Conservation (phyloP, 2,888 invertebrate species). For the Alsophila aescularia region DNA sequence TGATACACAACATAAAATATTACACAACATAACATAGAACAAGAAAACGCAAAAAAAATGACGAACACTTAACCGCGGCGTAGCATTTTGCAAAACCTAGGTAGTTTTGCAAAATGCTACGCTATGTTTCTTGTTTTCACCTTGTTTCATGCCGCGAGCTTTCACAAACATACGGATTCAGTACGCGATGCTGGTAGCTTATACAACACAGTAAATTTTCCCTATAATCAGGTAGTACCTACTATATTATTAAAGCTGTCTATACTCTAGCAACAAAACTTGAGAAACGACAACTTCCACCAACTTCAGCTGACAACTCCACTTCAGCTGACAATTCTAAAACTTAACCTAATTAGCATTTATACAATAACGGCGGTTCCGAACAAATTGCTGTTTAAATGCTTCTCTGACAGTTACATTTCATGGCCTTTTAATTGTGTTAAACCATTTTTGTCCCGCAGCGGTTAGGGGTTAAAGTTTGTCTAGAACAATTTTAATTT, state of each 20-base stretch:
- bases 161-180: no score
- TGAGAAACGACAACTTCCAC: constrained; percentile 14
- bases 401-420: constrained; percentile 40
- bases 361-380: constrained; percentile 20
- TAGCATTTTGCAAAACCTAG: no score
- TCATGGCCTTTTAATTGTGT: constrained; percentile 43
- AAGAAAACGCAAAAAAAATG: no score
- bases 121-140: no score
- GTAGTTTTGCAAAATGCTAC: no score
- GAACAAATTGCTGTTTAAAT: constrained; percentile 40
- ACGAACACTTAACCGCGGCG: no score
- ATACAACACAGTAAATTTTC: no score
- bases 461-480: constrained; percentile 27
- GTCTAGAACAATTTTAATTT: constrained; percentile 18
- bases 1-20: no score
- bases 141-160: no score
- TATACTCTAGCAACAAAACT: constrained; percentile 9
- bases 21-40: no score
- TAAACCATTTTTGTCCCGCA: constrained; percentile 35
- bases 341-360: constrained; percentile 25
- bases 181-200: no score
- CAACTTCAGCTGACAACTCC: constrained; percentile 18
- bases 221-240: background rate
- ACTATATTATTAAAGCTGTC: background rate
- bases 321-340: constrained; percentile 21